Conservation (phyloP, 2,113 vertebrate species). For the Catharus minimus region DNA sequence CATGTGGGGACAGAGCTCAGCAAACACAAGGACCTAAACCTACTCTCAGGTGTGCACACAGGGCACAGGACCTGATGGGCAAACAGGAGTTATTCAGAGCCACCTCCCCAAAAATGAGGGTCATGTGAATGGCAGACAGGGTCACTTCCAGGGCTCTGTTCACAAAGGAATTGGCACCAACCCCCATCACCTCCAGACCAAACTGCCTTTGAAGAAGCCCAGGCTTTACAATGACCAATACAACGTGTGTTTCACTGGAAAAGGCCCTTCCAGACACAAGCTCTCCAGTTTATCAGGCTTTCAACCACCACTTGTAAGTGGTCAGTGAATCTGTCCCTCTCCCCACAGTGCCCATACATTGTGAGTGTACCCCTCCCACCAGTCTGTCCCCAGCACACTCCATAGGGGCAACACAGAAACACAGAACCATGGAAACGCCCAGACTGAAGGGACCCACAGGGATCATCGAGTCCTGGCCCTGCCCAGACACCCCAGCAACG, state of each 20-base stretch:
- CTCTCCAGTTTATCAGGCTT: not conserved
- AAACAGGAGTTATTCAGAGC: not conserved
- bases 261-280: not conserved
- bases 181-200: not conserved
- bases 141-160: not conserved
- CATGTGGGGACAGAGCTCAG: not conserved
- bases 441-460: not conserved
- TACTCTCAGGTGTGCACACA: not conserved
- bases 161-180: not conserved
- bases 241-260: not conserved
- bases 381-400: fast-evolving
- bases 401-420: not conserved
- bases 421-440: not conserved
- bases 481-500: fast-evolving
- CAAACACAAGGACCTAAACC: not conserved
- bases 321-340: not conserved
- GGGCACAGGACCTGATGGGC: not conserved
- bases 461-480: fast-evolving
- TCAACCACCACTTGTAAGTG: not conserved
- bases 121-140: not conserved
- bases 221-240: not conserved
- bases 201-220: not conserved
- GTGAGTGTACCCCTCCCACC: not conserved
- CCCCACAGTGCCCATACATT: fast-evolving
- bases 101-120: not conserved